Evolutionary conservation across 2,113 vertebrate species (phyloP).

Genomic region (Ciconia maguari): DNA sequence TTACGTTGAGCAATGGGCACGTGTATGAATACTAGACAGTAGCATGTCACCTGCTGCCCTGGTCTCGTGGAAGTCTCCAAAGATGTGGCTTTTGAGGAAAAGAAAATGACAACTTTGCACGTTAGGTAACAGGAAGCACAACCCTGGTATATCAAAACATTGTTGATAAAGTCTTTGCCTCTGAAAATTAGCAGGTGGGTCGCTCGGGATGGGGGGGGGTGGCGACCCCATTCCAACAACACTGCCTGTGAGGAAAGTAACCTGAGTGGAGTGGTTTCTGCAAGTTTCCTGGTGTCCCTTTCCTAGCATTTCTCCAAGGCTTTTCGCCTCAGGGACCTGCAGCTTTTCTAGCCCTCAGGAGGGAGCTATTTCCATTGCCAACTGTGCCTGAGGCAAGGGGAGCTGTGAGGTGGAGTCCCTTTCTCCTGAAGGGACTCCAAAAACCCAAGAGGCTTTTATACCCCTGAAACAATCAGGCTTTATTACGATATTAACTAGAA

Average conservation of each 20-base stretch:
- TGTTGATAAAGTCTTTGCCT: background rate
- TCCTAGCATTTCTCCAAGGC: background rate
- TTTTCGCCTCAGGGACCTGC: background rate
- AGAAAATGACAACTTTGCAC: background rate
- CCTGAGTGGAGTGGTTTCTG: background rate
- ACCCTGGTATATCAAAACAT: background rate
- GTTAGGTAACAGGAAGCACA: background rate
- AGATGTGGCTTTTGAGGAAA: background rate
- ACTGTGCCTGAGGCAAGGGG: accelerated
- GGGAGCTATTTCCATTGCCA: background rate
- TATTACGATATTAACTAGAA: background rate
- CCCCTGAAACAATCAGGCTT: background rate
- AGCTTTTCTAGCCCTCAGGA: background rate
- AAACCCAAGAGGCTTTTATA: background rate
- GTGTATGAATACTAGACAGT: background rate
- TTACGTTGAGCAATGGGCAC: background rate
- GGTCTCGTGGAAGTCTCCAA: background rate
- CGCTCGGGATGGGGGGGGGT: accelerated
- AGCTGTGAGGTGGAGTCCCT: background rate
- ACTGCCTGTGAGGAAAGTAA: background rate
- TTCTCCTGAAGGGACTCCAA: background rate
- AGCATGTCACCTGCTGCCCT: background rate
- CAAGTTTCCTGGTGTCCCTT: background rate
- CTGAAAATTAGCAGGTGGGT: background rate
- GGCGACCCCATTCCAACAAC: background rate